Percentiles rank a stretch among this genome's conserved stretches.
phyloP scores from a whole-genome alignment of 2,888 invertebrate genomes.

The Trachelus iudaicus region DNA sequence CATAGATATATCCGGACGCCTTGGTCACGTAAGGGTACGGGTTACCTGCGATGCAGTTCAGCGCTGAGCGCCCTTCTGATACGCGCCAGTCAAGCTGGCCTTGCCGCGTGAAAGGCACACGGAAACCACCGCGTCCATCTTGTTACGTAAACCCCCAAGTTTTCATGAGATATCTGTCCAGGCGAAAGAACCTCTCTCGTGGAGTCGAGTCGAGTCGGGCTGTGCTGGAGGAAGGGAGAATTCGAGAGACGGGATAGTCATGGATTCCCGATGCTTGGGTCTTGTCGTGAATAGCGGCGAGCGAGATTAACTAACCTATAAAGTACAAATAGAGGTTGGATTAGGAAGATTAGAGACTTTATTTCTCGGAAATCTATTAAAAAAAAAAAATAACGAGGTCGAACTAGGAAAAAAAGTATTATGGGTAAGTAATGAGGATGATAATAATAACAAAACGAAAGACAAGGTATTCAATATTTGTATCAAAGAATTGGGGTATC shows the following conservation, averaged over 20 bases:
- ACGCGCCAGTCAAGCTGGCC: slow-evolving; percentile 50
- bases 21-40: slow-evolving; percentile 32
- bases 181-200: slow-evolving; percentile 10
- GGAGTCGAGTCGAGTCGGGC: slow-evolving; percentile 2
- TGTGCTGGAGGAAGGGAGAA: not conserved
- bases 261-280: no score
- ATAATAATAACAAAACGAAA: no score
- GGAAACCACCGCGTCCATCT: slow-evolving; percentile 63
- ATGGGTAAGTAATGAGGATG: no score
- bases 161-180: slow-evolving; percentile 48
- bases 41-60: not conserved
- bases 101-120: slow-evolving; percentile 62
- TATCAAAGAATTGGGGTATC: no score
- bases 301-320: no score
- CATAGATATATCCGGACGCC: slow-evolving; percentile 11
- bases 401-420: no score
- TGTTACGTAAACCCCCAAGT: slow-evolving; percentile 61
- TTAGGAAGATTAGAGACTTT: not conserved
- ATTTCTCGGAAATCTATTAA: no score
- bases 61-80: slow-evolving; percentile 44
- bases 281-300: no score
- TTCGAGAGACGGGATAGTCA: not conserved
- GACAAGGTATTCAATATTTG: no score
- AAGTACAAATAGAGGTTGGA: not conserved
- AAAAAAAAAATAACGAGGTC: not conserved